phyloP scores from a whole-genome alignment of 2,113 vertebrate species.

The Calidris pygmaea region DNA sequence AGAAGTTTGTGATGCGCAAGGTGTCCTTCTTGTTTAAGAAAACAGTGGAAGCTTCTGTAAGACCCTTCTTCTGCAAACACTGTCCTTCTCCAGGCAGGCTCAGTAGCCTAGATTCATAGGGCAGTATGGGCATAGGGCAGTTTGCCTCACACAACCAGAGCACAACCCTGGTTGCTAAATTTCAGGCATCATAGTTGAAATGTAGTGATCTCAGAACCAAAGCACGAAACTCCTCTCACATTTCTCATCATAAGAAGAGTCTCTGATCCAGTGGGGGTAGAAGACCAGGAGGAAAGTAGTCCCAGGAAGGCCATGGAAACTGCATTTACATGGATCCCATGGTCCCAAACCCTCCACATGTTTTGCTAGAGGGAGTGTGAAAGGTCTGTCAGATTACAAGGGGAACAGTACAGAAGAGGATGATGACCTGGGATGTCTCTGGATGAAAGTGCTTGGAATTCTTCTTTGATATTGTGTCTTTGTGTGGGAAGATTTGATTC shows the following conservation, averaged over 20 bases:
- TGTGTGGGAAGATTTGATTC: neutral
- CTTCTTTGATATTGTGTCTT: neutral
- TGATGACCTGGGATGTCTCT: neutral
- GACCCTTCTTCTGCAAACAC: neutral
- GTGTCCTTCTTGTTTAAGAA: neutral
- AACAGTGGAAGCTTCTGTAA: neutral
- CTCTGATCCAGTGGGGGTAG: neutral
- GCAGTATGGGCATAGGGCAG: fast-evolving
- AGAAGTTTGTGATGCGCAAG: neutral
- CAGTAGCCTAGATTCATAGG: neutral
- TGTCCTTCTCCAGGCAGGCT: neutral
- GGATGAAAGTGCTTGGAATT: neutral
- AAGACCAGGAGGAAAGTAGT: neutral
- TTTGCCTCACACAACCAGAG: neutral
- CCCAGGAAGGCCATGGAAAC: neutral
- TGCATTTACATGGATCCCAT: neutral
- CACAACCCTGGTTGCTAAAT: neutral
- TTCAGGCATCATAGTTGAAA: neutral
- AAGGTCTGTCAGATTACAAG: neutral
- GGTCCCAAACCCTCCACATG: neutral
- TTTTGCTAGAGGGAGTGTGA: neutral
- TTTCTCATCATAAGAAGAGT: neutral
- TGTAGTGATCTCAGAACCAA: neutral
- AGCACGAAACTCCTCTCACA: neutral
- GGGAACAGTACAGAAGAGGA: neutral